Evolutionary conservation across 1,140 invertebrate genomes (phyloP).

Genomic region (Globodera ellingtonae): DNA sequence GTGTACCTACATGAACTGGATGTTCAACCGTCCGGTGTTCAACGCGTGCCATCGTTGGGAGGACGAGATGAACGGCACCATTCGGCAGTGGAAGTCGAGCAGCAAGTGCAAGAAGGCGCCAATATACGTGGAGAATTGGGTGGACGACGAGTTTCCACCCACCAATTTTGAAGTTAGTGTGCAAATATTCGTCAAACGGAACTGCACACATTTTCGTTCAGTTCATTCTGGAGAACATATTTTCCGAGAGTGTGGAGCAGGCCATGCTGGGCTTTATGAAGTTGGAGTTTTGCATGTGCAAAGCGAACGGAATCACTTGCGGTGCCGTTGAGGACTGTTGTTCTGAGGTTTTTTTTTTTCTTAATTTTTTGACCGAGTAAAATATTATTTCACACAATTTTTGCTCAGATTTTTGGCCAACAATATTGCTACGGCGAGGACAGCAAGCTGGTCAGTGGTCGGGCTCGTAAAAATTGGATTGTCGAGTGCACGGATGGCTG

Average conservation of each 20-base stretch:
- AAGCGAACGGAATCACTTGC: neutral
- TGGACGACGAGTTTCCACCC: conserved; percentile 43
- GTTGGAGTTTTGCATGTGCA: conserved; percentile 23
- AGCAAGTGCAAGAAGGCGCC: conserved; percentile 34
- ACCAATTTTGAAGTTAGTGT: conserved; percentile 34
- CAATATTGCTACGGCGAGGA: conserved; percentile 33
- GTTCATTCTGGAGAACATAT: conserved; percentile 16
- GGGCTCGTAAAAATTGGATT: conserved; percentile 17
- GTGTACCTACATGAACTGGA: neutral
- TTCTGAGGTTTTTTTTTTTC: conserved; percentile 7
- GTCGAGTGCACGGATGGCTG: conserved; percentile 43
- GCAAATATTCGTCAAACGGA: neutral
- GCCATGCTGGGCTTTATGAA: neutral
- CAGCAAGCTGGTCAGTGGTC: neutral
- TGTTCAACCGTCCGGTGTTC: neutral
- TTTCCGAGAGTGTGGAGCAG: neutral
- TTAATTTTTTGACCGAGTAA: neutral
- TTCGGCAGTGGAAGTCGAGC: neutral
- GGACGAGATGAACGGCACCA: conserved; percentile 40
- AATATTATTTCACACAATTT: neutral
- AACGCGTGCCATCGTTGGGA: conserved; percentile 39
- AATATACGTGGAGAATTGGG: conserved; percentile 52
- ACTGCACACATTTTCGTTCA: conserved; percentile 3
- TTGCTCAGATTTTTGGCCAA: conserved; percentile 36
- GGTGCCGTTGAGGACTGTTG: conserved; percentile 1